phyloP scores from a whole-genome alignment of 1,140 invertebrate genomes.

The Armadillidium nasatum region DNA sequence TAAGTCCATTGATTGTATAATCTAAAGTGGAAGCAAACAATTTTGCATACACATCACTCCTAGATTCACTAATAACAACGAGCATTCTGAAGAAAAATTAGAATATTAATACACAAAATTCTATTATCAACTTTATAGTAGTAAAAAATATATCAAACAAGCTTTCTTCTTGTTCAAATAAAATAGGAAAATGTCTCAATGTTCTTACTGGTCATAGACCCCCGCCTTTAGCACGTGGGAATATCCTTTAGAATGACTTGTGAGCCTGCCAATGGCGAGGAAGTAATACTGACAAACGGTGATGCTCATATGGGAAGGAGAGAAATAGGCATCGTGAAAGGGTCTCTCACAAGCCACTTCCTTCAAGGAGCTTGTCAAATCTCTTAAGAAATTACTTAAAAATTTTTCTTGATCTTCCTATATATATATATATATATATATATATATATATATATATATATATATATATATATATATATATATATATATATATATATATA shows the following conservation, averaged over 20 bases:
- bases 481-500: too few relatives aligned
- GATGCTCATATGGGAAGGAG: slow-evolving; percentile 76
- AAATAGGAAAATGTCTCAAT: background rate
- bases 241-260: slow-evolving; percentile 66
- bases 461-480: too few relatives aligned
- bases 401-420: slow-evolving; percentile 55
- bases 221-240: slow-evolving; percentile 67
- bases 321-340: slow-evolving; percentile 81
- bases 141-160: background rate
- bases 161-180: background rate
- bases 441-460: too few relatives aligned
- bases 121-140: slow-evolving; percentile 47
- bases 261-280: slow-evolving; percentile 80
- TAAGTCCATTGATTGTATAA: slow-evolving; percentile 67
- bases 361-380: slow-evolving; percentile 70
- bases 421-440: slow-evolving; percentile 17
- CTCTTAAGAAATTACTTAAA: slow-evolving; percentile 71
- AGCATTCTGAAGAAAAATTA: slow-evolving; percentile 59
- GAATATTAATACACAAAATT: slow-evolving; percentile 45
- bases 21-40: slow-evolving; percentile 83
- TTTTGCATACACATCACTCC: slow-evolving; percentile 87
- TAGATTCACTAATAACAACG: slow-evolving; percentile 71
- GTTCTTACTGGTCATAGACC: slow-evolving; percentile 65
- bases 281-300: slow-evolving; percentile 91
- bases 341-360: slow-evolving; percentile 66